These are phyloP conservation scores for Rhinogobius similis DNA, from an alignment of 2,113 vertebrate genomes.

Conservation along the genomic window DNA sequence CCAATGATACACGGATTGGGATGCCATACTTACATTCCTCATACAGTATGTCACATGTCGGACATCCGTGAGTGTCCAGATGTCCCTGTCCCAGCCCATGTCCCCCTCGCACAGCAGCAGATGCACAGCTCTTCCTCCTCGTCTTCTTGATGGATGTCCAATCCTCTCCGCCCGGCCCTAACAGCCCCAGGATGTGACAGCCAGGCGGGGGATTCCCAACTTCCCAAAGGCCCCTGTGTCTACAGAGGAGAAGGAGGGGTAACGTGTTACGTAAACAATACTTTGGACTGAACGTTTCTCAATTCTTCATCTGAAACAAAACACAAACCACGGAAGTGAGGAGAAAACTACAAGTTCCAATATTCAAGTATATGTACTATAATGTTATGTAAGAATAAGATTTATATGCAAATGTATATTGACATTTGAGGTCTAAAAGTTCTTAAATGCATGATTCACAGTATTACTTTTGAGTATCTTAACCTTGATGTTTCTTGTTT, in stretches of 20 bases:
- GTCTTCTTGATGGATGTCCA: conserved; percentile 68
- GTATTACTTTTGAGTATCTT: too few relatives aligned
- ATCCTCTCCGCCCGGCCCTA: conserved; percentile 48
- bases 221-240: conserved; percentile 63
- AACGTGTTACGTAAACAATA: conserved; percentile 67
- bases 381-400: too few relatives aligned
- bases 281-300: conserved; percentile 23
- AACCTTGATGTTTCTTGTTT: too few relatives aligned
- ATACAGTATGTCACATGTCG: not conserved
- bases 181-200: conserved; percentile 53
- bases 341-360: not conserved
- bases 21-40: not conserved
- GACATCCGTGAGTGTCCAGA: conserved; percentile 36
- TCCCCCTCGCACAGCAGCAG: conserved; percentile 45
- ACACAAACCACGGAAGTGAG: conserved; percentile 62
- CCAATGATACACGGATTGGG: too few relatives aligned
- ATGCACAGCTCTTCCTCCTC: conserved; percentile 45
- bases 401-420: too few relatives aligned
- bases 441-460: too few relatives aligned
- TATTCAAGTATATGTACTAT: not conserved
- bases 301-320: conserved; percentile 69
- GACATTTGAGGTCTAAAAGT: too few relatives aligned
- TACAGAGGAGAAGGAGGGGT: conserved; percentile 40
- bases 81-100: conserved; percentile 38
- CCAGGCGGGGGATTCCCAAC: conserved; percentile 64